Evolutionary conservation across 2,888 invertebrate species (phyloP), one percentile per base, ranked within the genome.

Genomic region (Trissolcus brochymenae): DNA sequence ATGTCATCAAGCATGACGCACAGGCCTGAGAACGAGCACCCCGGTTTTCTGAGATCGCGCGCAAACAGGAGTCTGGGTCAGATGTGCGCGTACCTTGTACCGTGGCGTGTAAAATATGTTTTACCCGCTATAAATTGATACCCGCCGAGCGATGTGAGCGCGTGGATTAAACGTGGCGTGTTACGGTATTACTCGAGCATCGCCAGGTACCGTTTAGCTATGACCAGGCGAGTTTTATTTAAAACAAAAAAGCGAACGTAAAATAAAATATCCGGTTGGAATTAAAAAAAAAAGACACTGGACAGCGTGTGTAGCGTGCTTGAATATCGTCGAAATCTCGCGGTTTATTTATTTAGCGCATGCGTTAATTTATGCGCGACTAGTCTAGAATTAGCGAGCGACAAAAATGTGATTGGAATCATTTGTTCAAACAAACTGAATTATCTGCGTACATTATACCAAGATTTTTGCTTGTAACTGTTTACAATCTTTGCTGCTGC

Each of bases 101-200:
- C 61, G 64, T 75, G 80, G 80, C 81, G 81, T 81, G 81, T 84
- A 83, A 85, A 84, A 84, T 83, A 82, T 83, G 83, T 82, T 84
- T 81, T 77, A 81, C 80, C 81, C 80, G 73, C 79, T 80, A 83
- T 84, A 84, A 84, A 85, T 85, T 84, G 84, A 84, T 84, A 80
- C 81, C 81, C 79, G 75, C 78, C 71, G 72, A 78, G 71, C 53
- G 75, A 64, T 74, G 67, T 51, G 14, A 35, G 35, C 35, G 65
- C 40, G 66, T 64, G 79, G 73, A 79, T 79, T 76, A 78, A 78
- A 67, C 73, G 49, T 21, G 68, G 50, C 60, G 13, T 55, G 61
- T 60, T 65, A 65, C 65, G 65, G 64, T 59, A 72, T 72, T 57
- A 65, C 59, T 60, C 64, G 62, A 51, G 71, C 62, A 65, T 61